phyloP scores from a whole-genome alignment of 64 coral and sea anemone genomes.

The Pachyseris speciosa region DNA sequence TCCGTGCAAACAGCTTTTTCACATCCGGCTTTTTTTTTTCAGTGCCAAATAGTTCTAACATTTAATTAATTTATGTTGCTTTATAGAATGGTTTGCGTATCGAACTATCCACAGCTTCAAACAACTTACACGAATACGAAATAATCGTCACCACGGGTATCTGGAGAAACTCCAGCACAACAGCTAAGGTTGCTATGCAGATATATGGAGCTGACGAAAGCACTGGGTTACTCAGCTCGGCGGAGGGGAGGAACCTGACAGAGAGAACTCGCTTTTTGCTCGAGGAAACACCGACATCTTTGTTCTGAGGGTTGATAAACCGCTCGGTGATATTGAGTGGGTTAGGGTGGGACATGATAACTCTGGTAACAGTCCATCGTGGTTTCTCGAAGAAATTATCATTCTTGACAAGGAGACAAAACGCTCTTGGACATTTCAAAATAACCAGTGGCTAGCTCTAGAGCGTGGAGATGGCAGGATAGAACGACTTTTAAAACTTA shows the following conservation, averaged over 20 bases:
- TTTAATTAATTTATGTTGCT: background rate
- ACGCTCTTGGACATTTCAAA: background rate
- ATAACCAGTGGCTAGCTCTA: slow-evolving; percentile 29
- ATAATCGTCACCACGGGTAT: slow-evolving; percentile 64
- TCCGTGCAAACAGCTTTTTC: too few species aligned
- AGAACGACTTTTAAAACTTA: background rate
- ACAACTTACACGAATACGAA: slow-evolving; percentile 51
- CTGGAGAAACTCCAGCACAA: slow-evolving; percentile 72
- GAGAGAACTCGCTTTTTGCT: background rate
- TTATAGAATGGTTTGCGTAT: background rate
- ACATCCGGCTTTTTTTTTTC: too few species aligned
- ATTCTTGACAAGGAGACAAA: slow-evolving; percentile 18
- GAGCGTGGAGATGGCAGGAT: slow-evolving; percentile 47
- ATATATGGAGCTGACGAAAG: slow-evolving; percentile 54
- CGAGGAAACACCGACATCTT: slow-evolving; percentile 44
- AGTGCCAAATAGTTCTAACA: too few species aligned
- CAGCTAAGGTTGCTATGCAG: slow-evolving; percentile 53
- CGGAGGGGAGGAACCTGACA: background rate
- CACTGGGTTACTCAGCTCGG: slow-evolving; percentile 26
- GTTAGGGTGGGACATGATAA: slow-evolving; percentile 64
- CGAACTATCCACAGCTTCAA: slow-evolving; percentile 1
- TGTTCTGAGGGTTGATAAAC: slow-evolving; percentile 42
- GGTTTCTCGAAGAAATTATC: slow-evolving; percentile 58
- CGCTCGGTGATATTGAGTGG: slow-evolving; percentile 20
- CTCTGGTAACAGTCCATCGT: slow-evolving; percentile 37